Evolutionary conservation across 2,888 invertebrate species (phyloP), one percentile per base, ranked within the genome.

Genomic region (Syritta pipiens): DNA sequence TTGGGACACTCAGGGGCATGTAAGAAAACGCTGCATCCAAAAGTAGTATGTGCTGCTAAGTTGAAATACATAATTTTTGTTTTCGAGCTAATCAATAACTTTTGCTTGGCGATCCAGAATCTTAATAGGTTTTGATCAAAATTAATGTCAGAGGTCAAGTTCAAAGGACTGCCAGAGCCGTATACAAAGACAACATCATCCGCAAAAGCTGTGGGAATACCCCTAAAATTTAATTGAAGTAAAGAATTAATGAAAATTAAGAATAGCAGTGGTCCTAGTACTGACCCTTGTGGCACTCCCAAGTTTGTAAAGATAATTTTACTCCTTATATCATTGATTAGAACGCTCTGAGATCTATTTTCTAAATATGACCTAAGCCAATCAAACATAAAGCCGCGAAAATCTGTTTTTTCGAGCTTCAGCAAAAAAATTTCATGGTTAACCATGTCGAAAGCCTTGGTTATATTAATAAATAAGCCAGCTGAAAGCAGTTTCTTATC

Each of bases 301-400:
- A n/a, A n/a, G n/a, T n/a, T n/a, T n/a, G n/a, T n/a, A n/a, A n/a
- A n/a, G n/a, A n/a, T n/a, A n/a, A n/a, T n/a, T n/a, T n/a, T n/a
- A n/a, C n/a, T n/a, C n/a, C n/a, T n/a, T n/a, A n/a, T n/a, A n/a
- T n/a, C n/a, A n/a, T n/a, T n/a, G n/a, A n/a, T n/a, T n/a, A n/a
- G n/a, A n/a, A n/a, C n/a, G n/a, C n/a, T n/a, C n/a, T n/a, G n/a
- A n/a, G n/a, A n/a, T n/a, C n/a, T n/a, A n/a, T n/a, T n/a, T n/a
- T n/a, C n/a, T n/a, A n/a, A n/a, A 14, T 42, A 46, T 17, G 59
- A 9, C 14, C 22, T 28, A 19, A 57, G 28, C 57, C 57, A 42
- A n/a, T 40, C 57, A 6, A 42, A n/a, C 19, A 57, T 57, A 14
- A 57, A 57, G 4, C 26, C 57, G 4, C 42, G 9, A 57, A 40